Evolutionary conservation across 2,888 invertebrate species (phyloP), one percentile per base, ranked within the genome.

Genomic region (Ethmia dodecea): DNA sequence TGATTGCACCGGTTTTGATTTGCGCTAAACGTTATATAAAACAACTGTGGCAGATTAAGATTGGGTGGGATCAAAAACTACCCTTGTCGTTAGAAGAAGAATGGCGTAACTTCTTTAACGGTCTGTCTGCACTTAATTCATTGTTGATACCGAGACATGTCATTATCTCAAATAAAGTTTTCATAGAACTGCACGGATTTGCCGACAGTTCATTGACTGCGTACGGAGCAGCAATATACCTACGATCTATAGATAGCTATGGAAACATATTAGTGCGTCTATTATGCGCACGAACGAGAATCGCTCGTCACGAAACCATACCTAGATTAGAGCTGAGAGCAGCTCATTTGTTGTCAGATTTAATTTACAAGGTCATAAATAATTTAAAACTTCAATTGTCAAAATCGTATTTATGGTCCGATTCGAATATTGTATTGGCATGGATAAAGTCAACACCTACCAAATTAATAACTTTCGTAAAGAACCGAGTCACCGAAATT

Each of bases 281-380:
- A 6, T 12, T 38, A 1, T 33, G 26, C 11, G 31, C 42, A 5
- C 37, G 38, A 13, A 29, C 42, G 6, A 30, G 34, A n/a, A 32
- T 42, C 1, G 38, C 42, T 2, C 35, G 27, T 6, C 18, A 16
- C 2, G 27, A 35, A 0, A 60, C 53, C 0, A 57, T 55, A 5
- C 58, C 59, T 2, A 20, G 58, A n/a, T 44, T 62, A 3, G 60
- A 62, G 14, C 31, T 60, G 2, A 59, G 57, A 31, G 56, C 47
- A 4, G 57, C 57, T 15, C 58, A n/a, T 27, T 56, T 1, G 52
- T 47, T 25, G 24, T 42, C 46, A 22, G 49, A 49, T n/a, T 27
- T 58, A 0, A 52, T 41, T 31, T 38, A 52, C 13, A 58, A 60
- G 33, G 44, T 32, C 4, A 26, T 32, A 0, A 10, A 11, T 0